Conservation (phyloP, 2,113 vertebrate species). For the Leuciscus idus region DNA sequence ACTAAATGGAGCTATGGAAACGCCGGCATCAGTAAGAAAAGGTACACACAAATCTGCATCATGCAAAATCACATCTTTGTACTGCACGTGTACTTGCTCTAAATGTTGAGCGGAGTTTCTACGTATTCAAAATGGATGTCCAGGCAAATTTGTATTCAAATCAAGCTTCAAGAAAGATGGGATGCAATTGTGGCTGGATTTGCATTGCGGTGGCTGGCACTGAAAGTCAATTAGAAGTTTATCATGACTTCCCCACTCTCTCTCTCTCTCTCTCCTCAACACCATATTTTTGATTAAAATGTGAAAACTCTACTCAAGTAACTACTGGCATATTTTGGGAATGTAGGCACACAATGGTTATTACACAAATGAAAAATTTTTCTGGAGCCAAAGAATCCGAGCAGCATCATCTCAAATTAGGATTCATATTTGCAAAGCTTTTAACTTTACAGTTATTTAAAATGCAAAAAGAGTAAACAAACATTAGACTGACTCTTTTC, state of each 20-base stretch:
- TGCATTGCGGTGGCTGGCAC: neutral
- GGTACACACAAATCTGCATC: neutral
- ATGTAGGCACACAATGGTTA: neutral
- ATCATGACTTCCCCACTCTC: neutral
- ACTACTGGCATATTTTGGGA: neutral
- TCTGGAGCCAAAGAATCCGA: neutral
- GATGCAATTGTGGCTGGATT: slow-evolving; percentile 30
- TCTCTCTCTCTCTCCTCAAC: neutral
- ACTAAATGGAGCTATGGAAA: neutral
- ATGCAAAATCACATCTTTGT: slow-evolving; percentile 56
- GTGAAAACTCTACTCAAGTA: neutral
- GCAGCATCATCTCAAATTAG: neutral
- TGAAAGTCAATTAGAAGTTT: slow-evolving; percentile 32
- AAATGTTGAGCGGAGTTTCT: slow-evolving; percentile 37
- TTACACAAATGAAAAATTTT: neutral
- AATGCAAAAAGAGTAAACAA: neutral
- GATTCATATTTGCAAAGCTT: neutral
- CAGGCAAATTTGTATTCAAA: slow-evolving; percentile 56
- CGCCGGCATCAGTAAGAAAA: neutral
- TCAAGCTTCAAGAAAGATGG: neutral
- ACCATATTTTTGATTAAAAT: neutral
- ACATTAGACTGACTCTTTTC: neutral
- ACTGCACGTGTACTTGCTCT: neutral
- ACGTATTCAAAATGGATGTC: slow-evolving; percentile 53
- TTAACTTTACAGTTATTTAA: neutral